phyloP scores from a whole-genome alignment of 2,113 vertebrate genomes.

The Eira barbara region DNA sequence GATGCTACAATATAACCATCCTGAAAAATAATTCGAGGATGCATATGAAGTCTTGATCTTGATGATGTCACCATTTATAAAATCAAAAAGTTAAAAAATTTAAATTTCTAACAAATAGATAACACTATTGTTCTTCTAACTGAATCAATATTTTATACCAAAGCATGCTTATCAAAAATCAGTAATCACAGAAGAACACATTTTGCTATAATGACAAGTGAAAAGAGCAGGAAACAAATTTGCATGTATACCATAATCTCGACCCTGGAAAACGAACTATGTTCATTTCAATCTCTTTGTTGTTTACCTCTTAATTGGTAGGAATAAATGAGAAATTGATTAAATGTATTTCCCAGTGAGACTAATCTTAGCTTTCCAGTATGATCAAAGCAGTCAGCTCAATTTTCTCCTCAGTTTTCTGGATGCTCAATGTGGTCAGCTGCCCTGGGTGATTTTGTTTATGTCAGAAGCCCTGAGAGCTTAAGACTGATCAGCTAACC shows the following conservation, averaged over 20 bases:
- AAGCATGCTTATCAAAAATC: neutral
- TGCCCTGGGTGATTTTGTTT: neutral
- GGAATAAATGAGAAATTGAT: constrained; percentile 25
- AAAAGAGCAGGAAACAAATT: neutral
- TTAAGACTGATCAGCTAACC: neutral
- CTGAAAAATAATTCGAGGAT: neutral
- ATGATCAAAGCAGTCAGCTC: neutral
- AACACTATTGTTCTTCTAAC: neutral
- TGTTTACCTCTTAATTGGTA: neutral
- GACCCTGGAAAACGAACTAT: neutral
- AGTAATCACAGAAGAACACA: neutral
- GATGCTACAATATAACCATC: neutral
- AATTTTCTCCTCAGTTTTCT: neutral
- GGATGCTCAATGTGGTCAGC: neutral
- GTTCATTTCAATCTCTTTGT: neutral
- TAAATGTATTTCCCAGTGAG: neutral
- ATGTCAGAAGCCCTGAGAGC: neutral
- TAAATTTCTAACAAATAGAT: neutral
- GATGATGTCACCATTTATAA: neutral
- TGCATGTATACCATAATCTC: neutral
- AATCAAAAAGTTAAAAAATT: neutral
- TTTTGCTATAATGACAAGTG: neutral
- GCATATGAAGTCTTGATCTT: neutral
- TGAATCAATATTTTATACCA: neutral
- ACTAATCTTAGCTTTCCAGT: neutral